Evolutionary conservation across 2,888 invertebrate genomes (phyloP), one percentile per base, ranked within the genome.

Genomic region (Monochamus alternatus): DNA sequence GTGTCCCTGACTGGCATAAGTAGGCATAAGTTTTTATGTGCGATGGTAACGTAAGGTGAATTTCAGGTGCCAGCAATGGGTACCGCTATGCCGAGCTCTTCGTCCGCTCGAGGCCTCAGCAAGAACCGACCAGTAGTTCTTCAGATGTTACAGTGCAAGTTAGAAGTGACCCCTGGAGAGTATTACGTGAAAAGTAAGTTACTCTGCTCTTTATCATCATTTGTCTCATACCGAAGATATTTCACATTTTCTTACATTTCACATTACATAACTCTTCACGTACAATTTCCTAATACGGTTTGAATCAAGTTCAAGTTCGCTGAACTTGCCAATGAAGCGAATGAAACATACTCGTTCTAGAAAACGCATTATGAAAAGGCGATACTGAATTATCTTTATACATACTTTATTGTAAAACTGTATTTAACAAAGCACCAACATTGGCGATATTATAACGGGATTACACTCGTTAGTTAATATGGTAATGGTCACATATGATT

Each of bases 1-100:
- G 47, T 60, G 69, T 60, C 38, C 38, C 51, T 63, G 71, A 71
- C 63, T 71, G 52, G 14, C 71, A 52, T 32, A 66, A 66, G 66
- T 32, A 52, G 66, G 2, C 52, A n/a, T 10, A 30, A 32, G n/a
- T 66, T 51, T 52, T 52, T 31, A 31, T 52, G 51, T 32, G 32
- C 31, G 51, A 64, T 63, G 55, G 30, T 65, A 70, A 70, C 72
- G 64, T 55, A 73, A 65, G 52, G 75, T 75, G 65, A 51, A 71
- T 88, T 87, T 86, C 85, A 87, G 87, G 87, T 86, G 83, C 84
- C 86, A 85, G 86, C 86, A 83, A 87, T 88, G 88, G 87, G 86
- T 89, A 87, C 88, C 88, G 88, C 88, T 89, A 89, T 86, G 82
- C 85, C 83, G 84, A 86, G 84, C 82, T 84, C 83, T 82, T 82